phyloP scores from a whole-genome alignment of 2,113 vertebrate genomes.

The Toxotes jaculatrix region DNA sequence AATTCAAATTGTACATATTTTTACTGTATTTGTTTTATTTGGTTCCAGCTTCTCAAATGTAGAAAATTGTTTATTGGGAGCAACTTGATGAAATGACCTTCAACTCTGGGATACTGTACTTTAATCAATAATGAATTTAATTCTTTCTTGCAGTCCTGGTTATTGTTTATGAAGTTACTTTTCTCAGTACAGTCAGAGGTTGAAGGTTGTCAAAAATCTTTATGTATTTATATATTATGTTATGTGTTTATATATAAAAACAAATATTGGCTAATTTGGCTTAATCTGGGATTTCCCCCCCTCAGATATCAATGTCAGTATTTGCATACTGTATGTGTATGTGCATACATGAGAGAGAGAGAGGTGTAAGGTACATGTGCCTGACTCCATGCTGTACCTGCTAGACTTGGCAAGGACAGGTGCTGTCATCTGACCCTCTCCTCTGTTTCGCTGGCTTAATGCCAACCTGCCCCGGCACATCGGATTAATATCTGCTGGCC shows the following conservation, averaged over 20 bases:
- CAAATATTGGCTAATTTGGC: too few species aligned
- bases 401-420: conserved; percentile 39
- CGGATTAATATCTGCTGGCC: conserved; percentile 59
- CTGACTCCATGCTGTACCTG: conserved; percentile 41
- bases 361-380: not conserved
- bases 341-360: not conserved
- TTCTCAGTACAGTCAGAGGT: not conserved
- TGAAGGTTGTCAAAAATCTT: not conserved
- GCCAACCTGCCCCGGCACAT: conserved; percentile 39
- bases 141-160: not conserved
- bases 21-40: too few species aligned
- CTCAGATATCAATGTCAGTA: too few species aligned
- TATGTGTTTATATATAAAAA: not conserved
- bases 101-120: not conserved
- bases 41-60: not conserved
- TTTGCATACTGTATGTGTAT: too few species aligned
- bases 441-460: conserved; percentile 31
- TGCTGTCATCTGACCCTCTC: conserved; percentile 49
- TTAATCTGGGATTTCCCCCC: too few species aligned
- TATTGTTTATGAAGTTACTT: not conserved
- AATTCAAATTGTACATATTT: too few species aligned
- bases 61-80: not conserved
- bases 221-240: not conserved
- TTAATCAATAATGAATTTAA: too few species aligned
- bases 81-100: not conserved